Evolutionary conservation across 2,888 invertebrate species (phyloP).

Genomic region (Nomada ferruginata): DNA sequence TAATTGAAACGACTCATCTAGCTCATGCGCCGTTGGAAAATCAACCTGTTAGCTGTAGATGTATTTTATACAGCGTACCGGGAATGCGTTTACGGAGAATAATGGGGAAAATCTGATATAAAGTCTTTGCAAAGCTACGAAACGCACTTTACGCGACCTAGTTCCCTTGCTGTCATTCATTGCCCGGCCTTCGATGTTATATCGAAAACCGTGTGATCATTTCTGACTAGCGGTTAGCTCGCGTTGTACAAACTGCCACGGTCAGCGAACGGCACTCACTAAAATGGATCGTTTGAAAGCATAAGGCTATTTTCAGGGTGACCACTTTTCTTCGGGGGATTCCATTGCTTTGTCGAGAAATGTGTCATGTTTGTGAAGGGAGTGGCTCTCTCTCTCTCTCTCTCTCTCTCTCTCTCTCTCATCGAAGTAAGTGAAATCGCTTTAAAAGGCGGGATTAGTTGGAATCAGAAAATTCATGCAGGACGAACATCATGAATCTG

Average conservation of each 20-base stretch:
- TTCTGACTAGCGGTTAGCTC: constrained; percentile 1
- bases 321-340: constrained; percentile 34
- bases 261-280: constrained; percentile 23
- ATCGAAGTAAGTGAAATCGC: neutral
- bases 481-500: neutral
- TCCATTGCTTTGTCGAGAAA: constrained; percentile 39
- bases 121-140: neutral
- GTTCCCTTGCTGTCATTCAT: constrained; percentile 37
- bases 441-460: constrained; percentile 46
- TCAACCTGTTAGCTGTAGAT: too few species aligned
- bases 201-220: constrained; percentile 41
- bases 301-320: constrained; percentile 46
- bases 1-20: too few species aligned
- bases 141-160: constrained; percentile 43
- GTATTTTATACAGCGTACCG: neutral
- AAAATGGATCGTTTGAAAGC: constrained; percentile 39
- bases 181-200: constrained; percentile 33
- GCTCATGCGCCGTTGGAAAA: too few species aligned
- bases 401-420: neutral
- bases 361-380: constrained; percentile 52
- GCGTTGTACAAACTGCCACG: constrained; percentile 21
- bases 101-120: constrained; percentile 19
- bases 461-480: constrained; percentile 34
- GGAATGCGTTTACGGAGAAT: constrained; percentile 4
- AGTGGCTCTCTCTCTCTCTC: constrained; percentile 4